phyloP scores from a whole-genome alignment of 2,113 vertebrate species.

The Gallinago media region DNA sequence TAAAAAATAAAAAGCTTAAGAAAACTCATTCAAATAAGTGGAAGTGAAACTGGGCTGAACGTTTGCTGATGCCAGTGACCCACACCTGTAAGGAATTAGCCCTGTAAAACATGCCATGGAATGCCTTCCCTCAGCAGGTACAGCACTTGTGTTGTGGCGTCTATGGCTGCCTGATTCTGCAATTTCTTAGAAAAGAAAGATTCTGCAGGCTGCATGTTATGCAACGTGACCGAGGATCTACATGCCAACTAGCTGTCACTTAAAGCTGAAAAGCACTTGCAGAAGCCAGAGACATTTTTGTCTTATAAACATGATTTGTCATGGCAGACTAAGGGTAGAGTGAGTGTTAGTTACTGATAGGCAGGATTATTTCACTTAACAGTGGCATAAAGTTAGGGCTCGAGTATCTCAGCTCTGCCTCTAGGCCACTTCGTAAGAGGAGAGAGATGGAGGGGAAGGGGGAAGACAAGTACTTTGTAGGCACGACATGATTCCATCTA shows the following conservation, averaged over 20 bases:
- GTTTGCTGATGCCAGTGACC: too few species aligned
- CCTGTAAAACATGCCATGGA: too few species aligned
- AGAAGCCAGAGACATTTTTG: neutral
- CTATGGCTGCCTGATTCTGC: neutral
- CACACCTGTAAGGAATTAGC: too few species aligned
- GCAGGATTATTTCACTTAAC: neutral
- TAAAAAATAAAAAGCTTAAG: neutral
- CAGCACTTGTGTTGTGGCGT: neutral
- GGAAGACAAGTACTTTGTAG: neutral
- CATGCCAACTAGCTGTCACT: neutral
- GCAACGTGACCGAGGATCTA: neutral
- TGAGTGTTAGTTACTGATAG: neutral
- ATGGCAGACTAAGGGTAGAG: neutral
- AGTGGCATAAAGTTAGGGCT: neutral
- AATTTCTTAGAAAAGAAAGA: fast-evolving
- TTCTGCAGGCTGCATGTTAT: neutral
- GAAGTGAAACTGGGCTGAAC: too few species aligned
- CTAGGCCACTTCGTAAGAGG: neutral
- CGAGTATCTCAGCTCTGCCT: neutral
- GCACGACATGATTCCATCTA: neutral
- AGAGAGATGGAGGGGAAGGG: neutral
- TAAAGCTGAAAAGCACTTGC: neutral
- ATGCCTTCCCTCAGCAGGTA: slow-evolving; percentile 79
- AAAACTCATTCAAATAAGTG: neutral
- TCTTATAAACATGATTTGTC: neutral